Percentiles rank a stretch among this genome's conserved stretches.
Conservation (phyloP, 2,797 vertebrate genomes). For the Phataginus tetradactyla region DNA sequence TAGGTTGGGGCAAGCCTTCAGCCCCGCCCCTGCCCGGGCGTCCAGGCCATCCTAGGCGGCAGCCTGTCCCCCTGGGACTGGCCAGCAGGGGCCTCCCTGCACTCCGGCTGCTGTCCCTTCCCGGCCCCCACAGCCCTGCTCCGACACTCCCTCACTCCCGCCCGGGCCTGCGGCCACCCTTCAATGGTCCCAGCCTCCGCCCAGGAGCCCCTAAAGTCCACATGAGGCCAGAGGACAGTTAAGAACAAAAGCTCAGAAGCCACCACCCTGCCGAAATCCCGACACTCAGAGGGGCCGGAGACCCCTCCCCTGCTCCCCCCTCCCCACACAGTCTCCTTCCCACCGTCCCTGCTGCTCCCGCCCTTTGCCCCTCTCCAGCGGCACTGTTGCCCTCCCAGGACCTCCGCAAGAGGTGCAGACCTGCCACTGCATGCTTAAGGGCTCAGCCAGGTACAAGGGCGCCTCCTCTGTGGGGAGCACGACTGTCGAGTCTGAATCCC, state of each 20-base stretch:
- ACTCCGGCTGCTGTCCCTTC: not conserved
- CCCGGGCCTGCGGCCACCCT: not conserved
- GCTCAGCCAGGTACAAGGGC: fast-evolving
- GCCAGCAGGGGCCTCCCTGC: not conserved
- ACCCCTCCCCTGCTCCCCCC: not conserved
- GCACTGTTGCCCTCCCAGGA: not conserved
- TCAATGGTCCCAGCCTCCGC: not conserved
- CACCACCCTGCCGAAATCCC: too few relatives aligned
- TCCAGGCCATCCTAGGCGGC: not conserved
- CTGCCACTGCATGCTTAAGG: not conserved
- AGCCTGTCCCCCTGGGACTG: not conserved
- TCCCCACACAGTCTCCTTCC: not conserved
- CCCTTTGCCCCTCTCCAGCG: not conserved
- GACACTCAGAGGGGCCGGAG: not conserved
- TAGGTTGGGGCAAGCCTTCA: fast-evolving
- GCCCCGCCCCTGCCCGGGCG: not conserved
- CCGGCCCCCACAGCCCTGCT: not conserved
- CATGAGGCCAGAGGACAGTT: not conserved
- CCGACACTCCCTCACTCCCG: fast-evolving
- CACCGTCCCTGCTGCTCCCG: not conserved
- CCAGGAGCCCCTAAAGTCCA: not conserved
- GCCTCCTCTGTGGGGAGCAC: fast-evolving
- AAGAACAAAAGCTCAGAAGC: not conserved
- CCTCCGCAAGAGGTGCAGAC: not conserved
- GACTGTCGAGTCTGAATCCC: too few relatives aligned